Base-by-base conservation (phyloP, 2,797 vertebrate species). In the Clarias fuscus region DNA sequence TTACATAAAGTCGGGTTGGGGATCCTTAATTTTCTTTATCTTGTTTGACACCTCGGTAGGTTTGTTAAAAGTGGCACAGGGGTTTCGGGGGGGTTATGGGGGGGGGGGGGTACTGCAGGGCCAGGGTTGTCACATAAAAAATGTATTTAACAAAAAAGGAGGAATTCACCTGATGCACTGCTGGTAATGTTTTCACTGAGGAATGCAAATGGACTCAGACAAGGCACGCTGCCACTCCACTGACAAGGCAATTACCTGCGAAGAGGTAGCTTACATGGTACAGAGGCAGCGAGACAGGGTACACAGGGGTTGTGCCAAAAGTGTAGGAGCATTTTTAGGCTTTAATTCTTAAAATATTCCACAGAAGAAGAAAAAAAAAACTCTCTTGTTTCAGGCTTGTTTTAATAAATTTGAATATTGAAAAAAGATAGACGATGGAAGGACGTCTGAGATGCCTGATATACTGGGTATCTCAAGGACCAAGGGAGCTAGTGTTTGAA, bases 1-100 rank as follows among this genome's bases (percentile, higher is more conserved):
- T 96, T 94, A 95, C 93, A 95, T 93, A 94, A 95, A 95, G 95
- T 96, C 94, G 93, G 93, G 95, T 93, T 91, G 93, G 92, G 90
- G 95, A 82, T 94, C 91, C 92, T 95, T 95, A 93, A 95, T 96
- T 95, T 96, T 95, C 96, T 73, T 93, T 95, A 61, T 78, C 58
- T 40, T 62, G 59, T 79, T 62, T n/a, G 77, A 64, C 77, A 79
- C 93, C 93, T 94, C 93, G 90, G 30, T 89, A 86, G 91, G 93
- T 93, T 94, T 94, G 92, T 94, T 95, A 93, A 90, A 92, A 92
- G 93, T 92, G 91, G 92, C 93, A 93, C 92, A 92, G 93, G 93
- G 91, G 92, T 73, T 33, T 87, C 85, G 83, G 88, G 89, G 91
- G 92, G 92, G 93, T 93, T 56, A 56, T 56, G 13, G 8, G 92